Conservation (phyloP, 2,888 invertebrate genomes). For the Cataglyphis cursor region DNA sequence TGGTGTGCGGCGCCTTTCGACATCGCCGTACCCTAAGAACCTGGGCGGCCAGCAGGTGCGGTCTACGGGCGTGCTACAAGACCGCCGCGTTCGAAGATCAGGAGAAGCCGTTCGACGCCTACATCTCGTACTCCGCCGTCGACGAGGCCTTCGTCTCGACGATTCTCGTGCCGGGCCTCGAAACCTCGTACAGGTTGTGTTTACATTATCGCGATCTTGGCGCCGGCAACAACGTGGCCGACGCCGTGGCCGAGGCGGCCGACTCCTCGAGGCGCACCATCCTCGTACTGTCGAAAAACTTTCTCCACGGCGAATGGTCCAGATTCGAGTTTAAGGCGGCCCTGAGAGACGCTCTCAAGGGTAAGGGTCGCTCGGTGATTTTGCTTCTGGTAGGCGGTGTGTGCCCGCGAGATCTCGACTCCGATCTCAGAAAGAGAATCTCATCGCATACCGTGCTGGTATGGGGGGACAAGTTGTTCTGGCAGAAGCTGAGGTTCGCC, state of each 20-base stretch:
- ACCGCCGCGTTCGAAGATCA: conserved; percentile 92
- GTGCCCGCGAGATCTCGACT: conserved; percentile 95
- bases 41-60: conserved; percentile 95
- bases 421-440: conserved; percentile 95
- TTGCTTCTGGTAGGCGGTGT: conserved; percentile 96
- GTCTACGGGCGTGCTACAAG: conserved; percentile 95
- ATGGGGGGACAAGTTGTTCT: conserved; percentile 98
- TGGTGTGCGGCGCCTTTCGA: conserved; percentile 93
- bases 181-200: conserved; percentile 95
- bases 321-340: conserved; percentile 98
- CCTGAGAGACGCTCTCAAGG: conserved; percentile 95
- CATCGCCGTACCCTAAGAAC: conserved; percentile 94
- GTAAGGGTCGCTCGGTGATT: conserved; percentile 94
- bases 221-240: conserved; percentile 95
- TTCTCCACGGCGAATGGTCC: conserved; percentile 98
- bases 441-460: conserved; percentile 97
- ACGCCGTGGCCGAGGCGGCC: conserved; percentile 97
- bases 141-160: conserved; percentile 97
- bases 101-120: conserved; percentile 97
- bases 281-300: conserved; percentile 96
- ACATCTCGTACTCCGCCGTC: conserved; percentile 97
- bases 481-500: conserved; percentile 97
- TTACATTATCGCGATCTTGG: conserved; percentile 97
- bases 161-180: conserved; percentile 95
- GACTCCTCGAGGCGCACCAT: conserved; percentile 96